phyloP scores from a whole-genome alignment of 2,888 invertebrate genomes.

The Dryadula phaetusa region DNA sequence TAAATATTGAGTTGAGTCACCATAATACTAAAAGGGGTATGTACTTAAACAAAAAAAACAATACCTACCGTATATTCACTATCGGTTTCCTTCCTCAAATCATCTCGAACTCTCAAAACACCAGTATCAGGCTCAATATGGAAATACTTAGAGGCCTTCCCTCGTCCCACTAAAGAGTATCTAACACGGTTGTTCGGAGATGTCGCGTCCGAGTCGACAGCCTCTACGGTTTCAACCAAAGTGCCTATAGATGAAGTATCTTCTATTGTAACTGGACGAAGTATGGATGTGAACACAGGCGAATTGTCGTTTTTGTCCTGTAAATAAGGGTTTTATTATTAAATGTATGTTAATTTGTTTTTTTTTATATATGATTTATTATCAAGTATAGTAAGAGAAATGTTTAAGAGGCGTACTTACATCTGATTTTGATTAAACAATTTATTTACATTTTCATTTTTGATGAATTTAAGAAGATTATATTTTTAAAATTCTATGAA shows the following conservation, averaged over 20 bases:
- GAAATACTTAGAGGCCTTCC: slow-evolving; percentile 93
- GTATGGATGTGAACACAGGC: slow-evolving; percentile 92
- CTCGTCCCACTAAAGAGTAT: slow-evolving; percentile 92
- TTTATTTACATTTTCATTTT: no score
- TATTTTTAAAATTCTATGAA: no score
- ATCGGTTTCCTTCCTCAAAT: slow-evolving; percentile 92
- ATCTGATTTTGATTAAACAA: no score
- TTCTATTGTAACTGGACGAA: slow-evolving; percentile 92
- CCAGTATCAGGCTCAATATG: slow-evolving; percentile 94
- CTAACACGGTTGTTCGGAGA: slow-evolving; percentile 91
- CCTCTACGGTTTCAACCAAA: slow-evolving; percentile 90
- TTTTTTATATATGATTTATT: no score
- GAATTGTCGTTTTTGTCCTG: slow-evolving; percentile 95
- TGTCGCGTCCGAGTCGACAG: slow-evolving; percentile 93
- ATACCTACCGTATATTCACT: slow-evolving; percentile 92
- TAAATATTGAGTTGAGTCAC: no score
- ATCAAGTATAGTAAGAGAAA: no score
- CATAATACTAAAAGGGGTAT: no score
- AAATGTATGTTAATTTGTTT: no score
- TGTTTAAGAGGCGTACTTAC: no score
- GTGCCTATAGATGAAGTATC: slow-evolving; percentile 93
- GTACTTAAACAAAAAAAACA: not conserved
- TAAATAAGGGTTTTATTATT: not conserved
- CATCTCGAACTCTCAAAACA: slow-evolving; percentile 91
- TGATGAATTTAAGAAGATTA: no score